Evolutionary conservation across 2,888 invertebrate genomes (phyloP).

Genomic region (Aethes cnicana): DNA sequence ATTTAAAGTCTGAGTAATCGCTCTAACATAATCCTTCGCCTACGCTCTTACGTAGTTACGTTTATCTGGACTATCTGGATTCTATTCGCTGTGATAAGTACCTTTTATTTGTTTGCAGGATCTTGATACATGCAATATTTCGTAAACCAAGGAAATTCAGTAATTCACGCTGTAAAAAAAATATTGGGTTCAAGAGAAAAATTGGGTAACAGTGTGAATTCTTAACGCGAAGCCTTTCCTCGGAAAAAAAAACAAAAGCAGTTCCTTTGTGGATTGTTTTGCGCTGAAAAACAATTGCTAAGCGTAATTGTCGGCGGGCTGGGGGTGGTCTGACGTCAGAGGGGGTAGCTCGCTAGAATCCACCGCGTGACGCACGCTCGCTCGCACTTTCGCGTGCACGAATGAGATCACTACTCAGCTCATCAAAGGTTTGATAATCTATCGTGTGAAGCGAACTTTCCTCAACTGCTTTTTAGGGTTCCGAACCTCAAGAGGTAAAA

Average conservation of each 20-base stretch:
- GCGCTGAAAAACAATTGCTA: constrained; percentile 7
- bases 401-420: constrained; percentile 17
- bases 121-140: constrained; percentile 12
- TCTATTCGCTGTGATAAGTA: constrained; percentile 2
- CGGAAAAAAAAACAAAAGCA: constrained; percentile 5
- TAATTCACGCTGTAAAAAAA: constrained; percentile 1
- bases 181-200: too few relatives aligned
- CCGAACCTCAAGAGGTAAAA: too few relatives aligned
- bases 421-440: constrained; percentile 4
- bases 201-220: too few relatives aligned
- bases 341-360: constrained; percentile 34
- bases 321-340: constrained; percentile 52
- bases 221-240: neutral
- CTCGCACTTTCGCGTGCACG: constrained; percentile 46
- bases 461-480: too few relatives aligned
- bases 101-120: constrained; percentile 3
- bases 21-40: constrained; percentile 49
- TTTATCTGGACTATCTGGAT: constrained; percentile 32
- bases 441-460: neutral
- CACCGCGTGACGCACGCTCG: constrained; percentile 60
- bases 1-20: constrained; percentile 67
- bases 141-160: neutral
- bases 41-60: constrained; percentile 48
- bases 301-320: constrained; percentile 17
- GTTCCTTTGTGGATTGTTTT: constrained; percentile 12